These are phyloP conservation scores for Sitta carolinensis DNA, from an alignment of 2,797 vertebrate genomes.

Conservation along the genomic window DNA sequence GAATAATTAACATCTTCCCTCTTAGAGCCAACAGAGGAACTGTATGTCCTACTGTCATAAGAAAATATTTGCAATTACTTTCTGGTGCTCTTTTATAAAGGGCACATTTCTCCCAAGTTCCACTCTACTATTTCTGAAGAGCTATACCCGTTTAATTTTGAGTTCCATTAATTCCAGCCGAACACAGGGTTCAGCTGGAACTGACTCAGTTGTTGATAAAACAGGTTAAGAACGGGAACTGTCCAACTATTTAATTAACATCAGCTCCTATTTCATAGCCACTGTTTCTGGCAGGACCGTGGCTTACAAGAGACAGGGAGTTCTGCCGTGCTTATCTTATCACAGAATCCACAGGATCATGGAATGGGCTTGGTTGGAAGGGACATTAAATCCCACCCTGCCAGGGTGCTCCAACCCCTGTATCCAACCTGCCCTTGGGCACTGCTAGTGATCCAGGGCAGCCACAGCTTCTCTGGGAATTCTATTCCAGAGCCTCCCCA, in stretches of 20 bases:
- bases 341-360: neutral
- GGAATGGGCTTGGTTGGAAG: neutral
- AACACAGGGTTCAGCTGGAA: neutral
- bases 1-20: neutral
- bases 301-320: neutral
- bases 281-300: accelerated
- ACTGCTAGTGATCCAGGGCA: neutral
- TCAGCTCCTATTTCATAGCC: neutral
- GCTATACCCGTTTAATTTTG: neutral
- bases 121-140: neutral
- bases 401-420: accelerated
- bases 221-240: neutral
- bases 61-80: neutral
- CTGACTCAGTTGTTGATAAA: neutral
- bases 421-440: neutral
- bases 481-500: accelerated
- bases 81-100: neutral
- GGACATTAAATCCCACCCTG: neutral
- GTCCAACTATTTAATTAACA: neutral
- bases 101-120: neutral
- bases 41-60: neutral
- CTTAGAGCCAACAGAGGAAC: neutral
- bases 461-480: neutral
- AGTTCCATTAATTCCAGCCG: neutral
- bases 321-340: too few species aligned